Percentiles rank a stretch among this genome's conserved stretches.
phyloP scores from a whole-genome alignment of 2,888 invertebrate species.

The Apamea anceps region DNA sequence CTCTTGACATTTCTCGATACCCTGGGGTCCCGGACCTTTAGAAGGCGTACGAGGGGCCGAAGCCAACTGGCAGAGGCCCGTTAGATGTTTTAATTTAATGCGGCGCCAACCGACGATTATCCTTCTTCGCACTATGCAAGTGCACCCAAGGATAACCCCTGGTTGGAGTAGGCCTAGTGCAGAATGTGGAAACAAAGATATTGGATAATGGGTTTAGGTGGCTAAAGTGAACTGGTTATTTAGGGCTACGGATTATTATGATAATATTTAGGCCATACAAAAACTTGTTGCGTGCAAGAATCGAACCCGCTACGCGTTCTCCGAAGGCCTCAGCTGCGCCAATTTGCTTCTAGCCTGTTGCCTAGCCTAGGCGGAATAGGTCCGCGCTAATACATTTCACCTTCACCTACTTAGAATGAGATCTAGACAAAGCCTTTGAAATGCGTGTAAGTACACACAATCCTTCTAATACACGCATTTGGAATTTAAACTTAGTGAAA shows the following conservation, averaged over 20 bases:
- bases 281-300: not conserved
- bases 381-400: constrained; percentile 43
- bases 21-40: not conserved
- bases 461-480: constrained; percentile 10
- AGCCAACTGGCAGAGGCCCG: not conserved
- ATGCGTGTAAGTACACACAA: constrained; percentile 50
- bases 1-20: not conserved
- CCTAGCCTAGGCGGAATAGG: constrained; percentile 6
- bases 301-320: not conserved
- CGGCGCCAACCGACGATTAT: not conserved
- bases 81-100: not conserved
- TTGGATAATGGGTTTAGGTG: not conserved
- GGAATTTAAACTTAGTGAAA: constrained; percentile 4
- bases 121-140: not conserved
- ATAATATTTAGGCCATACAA: not conserved
- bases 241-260: not conserved
- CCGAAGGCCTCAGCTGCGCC: too few species aligned
- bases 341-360: not conserved
- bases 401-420: constrained; percentile 41
- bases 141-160: not conserved
- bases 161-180: not conserved
- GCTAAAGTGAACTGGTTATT: not conserved
- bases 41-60: not conserved
- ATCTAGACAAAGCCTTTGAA: constrained; percentile 53
- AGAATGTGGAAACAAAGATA: not conserved